Evolutionary conservation across 2,888 invertebrate species (phyloP).

Genomic region (Hesperia comma): DNA sequence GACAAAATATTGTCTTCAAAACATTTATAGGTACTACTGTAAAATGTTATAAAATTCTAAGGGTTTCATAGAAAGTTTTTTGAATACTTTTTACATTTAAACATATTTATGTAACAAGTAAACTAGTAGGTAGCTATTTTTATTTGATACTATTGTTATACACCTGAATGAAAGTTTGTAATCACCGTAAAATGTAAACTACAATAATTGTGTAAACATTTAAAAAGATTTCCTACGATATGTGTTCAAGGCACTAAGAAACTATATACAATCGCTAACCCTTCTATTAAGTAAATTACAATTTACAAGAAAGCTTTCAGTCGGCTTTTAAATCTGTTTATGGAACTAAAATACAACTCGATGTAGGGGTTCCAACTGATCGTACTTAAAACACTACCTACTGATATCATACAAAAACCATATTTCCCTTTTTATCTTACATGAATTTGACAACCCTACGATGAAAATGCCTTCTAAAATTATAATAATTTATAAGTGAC

Average conservation of each 20-base stretch:
- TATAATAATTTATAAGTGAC: slow-evolving; percentile 15
- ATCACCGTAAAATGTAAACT: background rate
- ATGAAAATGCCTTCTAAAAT: slow-evolving; percentile 44
- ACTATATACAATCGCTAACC: slow-evolving; percentile 18
- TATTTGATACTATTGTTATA: background rate
- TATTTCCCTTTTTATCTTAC: background rate
- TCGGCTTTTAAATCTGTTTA: no score
- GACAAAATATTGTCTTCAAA: no score
- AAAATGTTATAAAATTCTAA: no score
- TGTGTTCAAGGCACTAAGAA: slow-evolving; percentile 23
- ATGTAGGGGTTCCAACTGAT: background rate
- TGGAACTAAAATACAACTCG: no score
- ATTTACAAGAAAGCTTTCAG: slow-evolving; percentile 1
- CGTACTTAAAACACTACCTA: background rate
- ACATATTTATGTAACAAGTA: no score
- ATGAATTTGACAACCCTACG: slow-evolving; percentile 30
- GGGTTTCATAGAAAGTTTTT: no score
- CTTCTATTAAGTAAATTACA: slow-evolving; percentile 15
- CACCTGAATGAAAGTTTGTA: slow-evolving; percentile 12
- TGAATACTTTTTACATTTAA: no score
- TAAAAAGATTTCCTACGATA: slow-evolving; percentile 24
- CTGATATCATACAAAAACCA: background rate
- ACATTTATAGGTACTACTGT: no score
- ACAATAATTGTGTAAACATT: slow-evolving; percentile 16
- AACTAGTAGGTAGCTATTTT: no score